Percentiles rank a stretch among this genome's conserved stretches.
Conservation (phyloP, 2,888 invertebrate species). For the Gnatocerus cornutus region DNA sequence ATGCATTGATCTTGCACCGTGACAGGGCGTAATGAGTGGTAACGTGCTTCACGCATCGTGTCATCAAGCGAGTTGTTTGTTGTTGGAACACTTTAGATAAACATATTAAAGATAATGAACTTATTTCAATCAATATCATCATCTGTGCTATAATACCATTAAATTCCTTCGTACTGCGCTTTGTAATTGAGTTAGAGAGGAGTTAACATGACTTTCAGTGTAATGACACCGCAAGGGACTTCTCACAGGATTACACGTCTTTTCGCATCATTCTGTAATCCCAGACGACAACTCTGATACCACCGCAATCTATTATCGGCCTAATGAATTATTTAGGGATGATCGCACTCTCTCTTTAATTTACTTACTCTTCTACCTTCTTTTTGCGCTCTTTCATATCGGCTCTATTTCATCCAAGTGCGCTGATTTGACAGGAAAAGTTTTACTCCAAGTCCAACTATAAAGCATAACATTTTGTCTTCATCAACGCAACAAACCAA, state of each 20-base stretch:
- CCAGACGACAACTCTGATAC: conserved; percentile 59
- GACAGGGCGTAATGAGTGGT: no score
- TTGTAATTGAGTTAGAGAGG: conserved; percentile 49
- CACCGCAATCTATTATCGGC: conserved; percentile 60
- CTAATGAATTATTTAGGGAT: conserved; percentile 59
- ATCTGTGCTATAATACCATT: conserved; percentile 41
- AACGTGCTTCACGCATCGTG: neutral
- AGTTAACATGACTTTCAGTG: conserved; percentile 56
- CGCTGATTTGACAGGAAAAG: conserved; percentile 24
- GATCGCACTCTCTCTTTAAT: conserved; percentile 49
- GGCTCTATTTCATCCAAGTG: conserved; percentile 20
- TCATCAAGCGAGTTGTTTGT: conserved; percentile 30
- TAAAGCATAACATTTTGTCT: conserved; percentile 51
- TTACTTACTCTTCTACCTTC: conserved; percentile 45
- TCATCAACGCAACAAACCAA: conserved; percentile 51
- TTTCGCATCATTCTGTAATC: conserved; percentile 60
- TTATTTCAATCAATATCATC: conserved; percentile 50
- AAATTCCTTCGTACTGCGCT: conserved; percentile 46
- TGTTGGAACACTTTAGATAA: conserved; percentile 44
- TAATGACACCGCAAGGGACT: conserved; percentile 51
- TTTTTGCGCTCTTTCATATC: conserved; percentile 11
- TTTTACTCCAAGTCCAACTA: conserved; percentile 50
- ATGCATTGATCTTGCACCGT: no score
- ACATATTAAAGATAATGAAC: conserved; percentile 46
- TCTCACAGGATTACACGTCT: conserved; percentile 60